Evolutionary conservation across 2,797 vertebrate species (phyloP).

Genomic region (Oreochromis grahami): DNA sequence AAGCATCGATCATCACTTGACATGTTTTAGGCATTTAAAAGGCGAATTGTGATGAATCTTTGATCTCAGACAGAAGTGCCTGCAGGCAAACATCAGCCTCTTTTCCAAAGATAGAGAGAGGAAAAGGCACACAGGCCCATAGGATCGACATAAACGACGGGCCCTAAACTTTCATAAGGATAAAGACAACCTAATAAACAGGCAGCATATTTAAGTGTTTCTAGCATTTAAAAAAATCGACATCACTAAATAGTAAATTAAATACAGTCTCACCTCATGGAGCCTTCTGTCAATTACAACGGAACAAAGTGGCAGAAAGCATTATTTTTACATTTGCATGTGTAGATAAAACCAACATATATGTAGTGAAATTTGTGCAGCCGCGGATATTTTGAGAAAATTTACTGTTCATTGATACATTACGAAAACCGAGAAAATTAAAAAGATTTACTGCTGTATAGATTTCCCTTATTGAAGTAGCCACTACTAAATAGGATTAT

Average conservation of each 20-base stretch:
- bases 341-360: background rate
- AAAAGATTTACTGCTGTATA: background rate
- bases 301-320: background rate
- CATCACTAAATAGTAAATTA: background rate
- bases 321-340: background rate
- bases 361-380: background rate
- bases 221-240: background rate
- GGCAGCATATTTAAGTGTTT: background rate
- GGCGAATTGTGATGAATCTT: conserved; percentile 31
- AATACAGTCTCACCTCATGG: background rate
- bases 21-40: conserved; percentile 23
- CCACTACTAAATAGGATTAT: background rate
- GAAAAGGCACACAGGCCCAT: background rate
- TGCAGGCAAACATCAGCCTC: conserved; percentile 23
- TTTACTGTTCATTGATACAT: background rate
- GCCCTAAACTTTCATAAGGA: conserved; percentile 12
- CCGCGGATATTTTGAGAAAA: background rate
- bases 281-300: background rate
- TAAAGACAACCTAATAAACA: background rate
- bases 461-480: background rate
- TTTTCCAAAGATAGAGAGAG: conserved; percentile 9
- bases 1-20: conserved; percentile 7
- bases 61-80: conserved; percentile 47
- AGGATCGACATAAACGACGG: conserved; percentile 1
- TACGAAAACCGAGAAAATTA: background rate